A percentile compares a stretch with the other conserved stretches of the same genome.
phyloP scores from a whole-genome alignment of 2,113 vertebrate genomes.

The Ondatra zibethicus region DNA sequence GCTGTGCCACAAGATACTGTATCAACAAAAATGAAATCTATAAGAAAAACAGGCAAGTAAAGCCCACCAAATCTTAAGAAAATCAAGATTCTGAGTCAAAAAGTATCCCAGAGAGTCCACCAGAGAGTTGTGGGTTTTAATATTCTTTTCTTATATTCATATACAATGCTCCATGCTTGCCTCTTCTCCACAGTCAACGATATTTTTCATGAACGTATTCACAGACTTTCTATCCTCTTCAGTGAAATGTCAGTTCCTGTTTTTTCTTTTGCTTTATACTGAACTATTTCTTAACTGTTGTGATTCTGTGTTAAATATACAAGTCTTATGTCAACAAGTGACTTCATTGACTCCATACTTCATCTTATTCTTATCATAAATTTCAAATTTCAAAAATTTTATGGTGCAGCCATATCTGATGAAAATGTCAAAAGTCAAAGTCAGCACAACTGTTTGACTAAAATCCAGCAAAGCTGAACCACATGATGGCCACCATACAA shows the following conservation, averaged over 20 bases:
- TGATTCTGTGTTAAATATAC: background rate
- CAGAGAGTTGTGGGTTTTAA: background rate
- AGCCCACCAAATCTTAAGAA: background rate
- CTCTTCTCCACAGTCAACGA: background rate
- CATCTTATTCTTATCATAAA: background rate
- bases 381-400: background rate
- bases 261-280: background rate
- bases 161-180: too few relatives aligned
- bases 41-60: background rate
- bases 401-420: too few relatives aligned
- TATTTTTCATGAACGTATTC: background rate
- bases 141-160: background rate
- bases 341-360: background rate
- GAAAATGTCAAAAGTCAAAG: too few relatives aligned
- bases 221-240: background rate
- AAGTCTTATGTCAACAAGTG: background rate
- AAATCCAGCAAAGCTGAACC: too few relatives aligned
- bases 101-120: background rate
- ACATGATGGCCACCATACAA: too few relatives aligned
- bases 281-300: background rate
- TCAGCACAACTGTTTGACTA: too few relatives aligned
- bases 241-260: background rate
- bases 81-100: background rate
- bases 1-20: background rate
- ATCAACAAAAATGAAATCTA: background rate